Evolutionary conservation across 2,888 invertebrate genomes (phyloP), one percentile per base, ranked within the genome.

Genomic region (Auanema freiburgensis): DNA sequence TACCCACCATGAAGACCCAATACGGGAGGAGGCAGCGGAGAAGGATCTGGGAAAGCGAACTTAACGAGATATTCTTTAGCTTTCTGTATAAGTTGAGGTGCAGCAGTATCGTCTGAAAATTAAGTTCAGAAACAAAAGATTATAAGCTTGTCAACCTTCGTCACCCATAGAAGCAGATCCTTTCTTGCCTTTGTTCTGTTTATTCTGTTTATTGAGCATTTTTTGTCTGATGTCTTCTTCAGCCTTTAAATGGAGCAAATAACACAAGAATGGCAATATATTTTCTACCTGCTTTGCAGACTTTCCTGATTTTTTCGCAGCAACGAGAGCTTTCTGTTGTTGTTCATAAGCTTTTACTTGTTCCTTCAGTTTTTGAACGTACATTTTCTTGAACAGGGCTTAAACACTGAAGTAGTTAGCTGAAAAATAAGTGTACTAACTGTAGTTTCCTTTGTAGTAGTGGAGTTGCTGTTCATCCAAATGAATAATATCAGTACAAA

Each of bases 401-500:
- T 58, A 60, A 82, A 65, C 14, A 53, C 11, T 11, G 53, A 8
- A 40, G 16, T 57, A 57, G 44, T 10, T 54, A 16, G 21, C 3
- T 21, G 14, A 12, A 57, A 40, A 16, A 25, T 44, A 43, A 44
- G 50, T 44, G 10, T 53, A 55, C 79, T 77, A 69, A 84, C 84
- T 91, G 84, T 94, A 95, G 85, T 96, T 96, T 68, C 98, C 98
- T 86, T 93, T 92, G 85, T 99, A 99, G 84, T 98, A 97, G 84
- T 90, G 91, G 58, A 98, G 86, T 84, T 96, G 96, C 81, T 92
- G 91, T 77, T 90, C 90, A 84, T 99, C 96, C 76, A 99, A 87
- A 84, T 99, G 98, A 68, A 99, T 92, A 72, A 99, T 92, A 87
- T 99, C 98, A 63, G 97, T 96, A 85, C 98, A 99, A 3, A 99